Conservation (phyloP, 2,888 invertebrate genomes). For the Cerastoderma edule region DNA sequence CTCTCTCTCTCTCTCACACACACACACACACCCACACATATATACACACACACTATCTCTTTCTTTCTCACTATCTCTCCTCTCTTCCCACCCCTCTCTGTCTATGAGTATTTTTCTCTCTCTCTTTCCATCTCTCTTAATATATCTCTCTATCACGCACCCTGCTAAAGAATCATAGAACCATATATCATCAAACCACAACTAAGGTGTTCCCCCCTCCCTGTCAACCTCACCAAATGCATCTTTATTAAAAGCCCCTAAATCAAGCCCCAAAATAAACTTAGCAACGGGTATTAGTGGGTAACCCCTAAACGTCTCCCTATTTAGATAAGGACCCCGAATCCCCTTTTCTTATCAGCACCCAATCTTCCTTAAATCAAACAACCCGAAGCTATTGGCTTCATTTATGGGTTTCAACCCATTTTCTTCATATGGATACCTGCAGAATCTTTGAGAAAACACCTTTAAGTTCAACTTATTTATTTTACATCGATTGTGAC, state of each 20-base stretch:
- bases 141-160: constrained; percentile 1
- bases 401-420: constrained; percentile 44
- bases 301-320: constrained; percentile 26
- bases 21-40: neutral
- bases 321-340: constrained; percentile 13
- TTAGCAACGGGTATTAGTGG: constrained; percentile 45
- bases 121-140: neutral
- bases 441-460: neutral
- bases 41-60: neutral
- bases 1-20: neutral
- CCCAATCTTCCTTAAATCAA: constrained; percentile 39
- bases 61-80: constrained; percentile 21
- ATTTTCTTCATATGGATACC: constrained; percentile 1
- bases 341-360: constrained; percentile 19
- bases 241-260: no score
- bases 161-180: no score
- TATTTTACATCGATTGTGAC: no score
- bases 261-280: no score
- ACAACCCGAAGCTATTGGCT: constrained; percentile 48
- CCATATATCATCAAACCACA: no score
- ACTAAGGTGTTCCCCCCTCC: no score
- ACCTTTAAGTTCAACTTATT: no score
- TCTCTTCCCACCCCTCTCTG: neutral
- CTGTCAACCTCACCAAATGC: no score
- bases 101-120: constrained; percentile 3